phyloP scores from a whole-genome alignment of 1,140 invertebrate genomes.

The Conopomorpha cramerella region DNA sequence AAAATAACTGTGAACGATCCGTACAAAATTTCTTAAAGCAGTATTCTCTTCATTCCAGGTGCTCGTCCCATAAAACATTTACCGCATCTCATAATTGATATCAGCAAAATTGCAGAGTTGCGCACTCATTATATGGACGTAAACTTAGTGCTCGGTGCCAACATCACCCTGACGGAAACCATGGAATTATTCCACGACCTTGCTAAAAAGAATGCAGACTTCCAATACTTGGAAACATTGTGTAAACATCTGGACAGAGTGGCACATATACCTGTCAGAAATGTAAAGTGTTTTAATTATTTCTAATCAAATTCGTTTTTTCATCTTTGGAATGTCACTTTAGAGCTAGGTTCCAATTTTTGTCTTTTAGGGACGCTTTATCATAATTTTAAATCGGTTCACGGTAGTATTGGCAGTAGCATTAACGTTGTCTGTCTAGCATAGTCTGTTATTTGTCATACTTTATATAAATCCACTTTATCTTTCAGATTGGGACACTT shows the following conservation, averaged over 20 bases:
- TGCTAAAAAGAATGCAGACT: slow-evolving; percentile 47
- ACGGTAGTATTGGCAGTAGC: no score
- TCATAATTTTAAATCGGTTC: no score
- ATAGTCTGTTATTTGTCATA: neutral
- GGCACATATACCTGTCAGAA: slow-evolving; percentile 73
- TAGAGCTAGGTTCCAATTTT: no score
- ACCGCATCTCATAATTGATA: no score
- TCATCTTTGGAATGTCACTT: no score
- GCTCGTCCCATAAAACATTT: no score
- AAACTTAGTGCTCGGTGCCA: slow-evolving; percentile 66
- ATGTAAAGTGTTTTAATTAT: slow-evolving; percentile 61
- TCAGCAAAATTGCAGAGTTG: slow-evolving; percentile 69
- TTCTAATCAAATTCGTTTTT: neutral
- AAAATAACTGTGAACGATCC: no score
- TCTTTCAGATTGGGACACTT: slow-evolving; percentile 67
- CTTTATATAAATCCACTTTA: slow-evolving; percentile 2
- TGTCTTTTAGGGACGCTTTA: no score
- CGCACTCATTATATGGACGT: slow-evolving; percentile 55
- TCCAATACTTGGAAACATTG: slow-evolving; percentile 51
- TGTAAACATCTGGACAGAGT: slow-evolving; percentile 68
- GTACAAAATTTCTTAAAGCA: no score
- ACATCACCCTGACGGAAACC: slow-evolving; percentile 66
- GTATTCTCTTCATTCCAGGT: no score
- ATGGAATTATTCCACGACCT: slow-evolving; percentile 66
- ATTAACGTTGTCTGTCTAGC: no score